Evolutionary conservation across 2,797 vertebrate species (phyloP), one percentile per base, ranked within the genome.

Genomic region (Gymnodraco acuticeps): DNA sequence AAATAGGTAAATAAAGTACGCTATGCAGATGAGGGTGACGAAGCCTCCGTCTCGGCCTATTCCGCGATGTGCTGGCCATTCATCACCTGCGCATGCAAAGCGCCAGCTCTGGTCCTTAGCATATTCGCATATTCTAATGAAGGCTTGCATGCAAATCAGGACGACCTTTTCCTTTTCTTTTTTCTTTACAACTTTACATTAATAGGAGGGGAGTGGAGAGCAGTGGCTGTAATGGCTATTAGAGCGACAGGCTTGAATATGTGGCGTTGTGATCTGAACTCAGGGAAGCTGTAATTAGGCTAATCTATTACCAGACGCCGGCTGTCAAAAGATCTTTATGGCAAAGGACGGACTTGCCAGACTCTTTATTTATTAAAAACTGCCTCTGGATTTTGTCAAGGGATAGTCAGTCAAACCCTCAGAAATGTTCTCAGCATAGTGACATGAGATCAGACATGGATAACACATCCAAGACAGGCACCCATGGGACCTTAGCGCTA

Each of bases 121-220:
- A 98, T 97, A 98, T 97, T 97, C 97, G 95, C 96, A 98, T 97
- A 97, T 97, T 97, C 96, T 99, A 98, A 98, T 97, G 96, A 97
- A 97, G 96, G 95, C 96, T 95, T 95, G 95, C 96, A 99, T 99
- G 97, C 96, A 99, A 99, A 99, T 97, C 94, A 97, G 95, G 93
- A 93, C 96, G 96, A 97, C 97, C 97, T 99, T 98, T 98, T 95
- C 95, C 84, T 90, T 88, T 75, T 87, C 92, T 93, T 96, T 89
- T 77, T 10, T 50, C 12, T 96, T 95, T 95, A 96, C 96, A 96
- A 96, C 96, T 97, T 96, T 96, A 96, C 96, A 97, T 97, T 97
- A 96, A 96, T 96, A 94, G 69, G 78, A 82, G 74, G 78, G 77
- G 88, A 89, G 82, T 80, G 88, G 80, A 80, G 84, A 88, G 80